These are phyloP conservation scores for Clitarchus hookeri DNA, from an alignment of 2,888 invertebrate genomes.

Conservation along the genomic window DNA sequence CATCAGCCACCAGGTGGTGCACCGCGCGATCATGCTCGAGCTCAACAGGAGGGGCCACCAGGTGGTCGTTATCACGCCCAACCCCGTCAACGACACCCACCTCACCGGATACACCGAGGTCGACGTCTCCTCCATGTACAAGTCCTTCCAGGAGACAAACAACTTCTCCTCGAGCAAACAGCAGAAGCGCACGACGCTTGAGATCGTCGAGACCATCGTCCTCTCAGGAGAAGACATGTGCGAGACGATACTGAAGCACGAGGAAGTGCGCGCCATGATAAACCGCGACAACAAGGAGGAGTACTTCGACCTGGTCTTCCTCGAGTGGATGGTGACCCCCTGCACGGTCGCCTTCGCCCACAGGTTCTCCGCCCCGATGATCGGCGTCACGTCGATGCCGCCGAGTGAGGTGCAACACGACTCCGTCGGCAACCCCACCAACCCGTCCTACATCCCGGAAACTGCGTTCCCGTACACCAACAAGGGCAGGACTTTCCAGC, in stretches of 20 bases:
- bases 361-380: neutral
- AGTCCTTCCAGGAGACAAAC: neutral
- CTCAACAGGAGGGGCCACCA: slow-evolving; percentile 44
- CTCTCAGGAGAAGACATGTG: neutral
- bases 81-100: slow-evolving; percentile 47
- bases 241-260: slow-evolving; percentile 31
- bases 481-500: neutral
- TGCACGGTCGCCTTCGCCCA: slow-evolving; percentile 57
- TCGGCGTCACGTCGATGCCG: neutral
- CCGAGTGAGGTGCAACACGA: neutral
- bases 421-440: neutral
- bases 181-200: neutral
- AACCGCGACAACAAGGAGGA: slow-evolving; percentile 36
- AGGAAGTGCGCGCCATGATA: slow-evolving; percentile 16
- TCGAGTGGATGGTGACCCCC: slow-evolving; percentile 59
- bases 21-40: slow-evolving; percentile 42
- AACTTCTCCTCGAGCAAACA: neutral
- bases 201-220: neutral
- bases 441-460: no score
- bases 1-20: slow-evolving; percentile 44
- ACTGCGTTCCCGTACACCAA: neutral
- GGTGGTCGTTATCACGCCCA: slow-evolving; percentile 42
- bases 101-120: neutral
- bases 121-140: neutral
- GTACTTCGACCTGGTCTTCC: slow-evolving; percentile 61